phyloP scores from a whole-genome alignment of 2,113 vertebrate genomes.

The Origma solitaria region DNA sequence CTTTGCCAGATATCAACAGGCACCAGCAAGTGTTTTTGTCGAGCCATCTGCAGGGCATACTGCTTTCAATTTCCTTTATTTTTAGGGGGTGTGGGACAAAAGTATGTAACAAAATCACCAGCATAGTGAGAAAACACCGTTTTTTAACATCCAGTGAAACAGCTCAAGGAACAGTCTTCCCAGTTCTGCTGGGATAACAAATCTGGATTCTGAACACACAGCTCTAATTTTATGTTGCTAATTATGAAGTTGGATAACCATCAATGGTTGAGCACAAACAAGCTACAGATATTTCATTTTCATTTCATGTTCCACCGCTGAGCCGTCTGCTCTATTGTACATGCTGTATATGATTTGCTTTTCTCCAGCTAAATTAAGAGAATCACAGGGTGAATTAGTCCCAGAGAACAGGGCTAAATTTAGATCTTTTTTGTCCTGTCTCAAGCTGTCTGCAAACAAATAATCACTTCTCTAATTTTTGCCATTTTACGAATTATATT shows the following conservation, averaged over 20 bases:
- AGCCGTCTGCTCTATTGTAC: constrained; percentile 38
- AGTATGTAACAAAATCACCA: neutral
- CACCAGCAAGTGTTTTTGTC: neutral
- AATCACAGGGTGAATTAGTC: neutral
- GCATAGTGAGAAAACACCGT: neutral
- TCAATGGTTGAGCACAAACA: constrained; percentile 39
- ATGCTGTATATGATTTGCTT: constrained; percentile 12
- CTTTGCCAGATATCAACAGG: constrained; percentile 1
- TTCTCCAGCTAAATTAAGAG: constrained; percentile 33
- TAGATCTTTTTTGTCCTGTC: neutral
- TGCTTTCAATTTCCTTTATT: constrained; percentile 35
- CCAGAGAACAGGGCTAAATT: neutral
- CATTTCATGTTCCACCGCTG: constrained; percentile 27
- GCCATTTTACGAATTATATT: neutral
- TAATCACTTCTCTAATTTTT: neutral
- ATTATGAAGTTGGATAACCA: constrained; percentile 53
- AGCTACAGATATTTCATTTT: constrained; percentile 41
- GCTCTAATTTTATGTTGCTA: constrained; percentile 36
- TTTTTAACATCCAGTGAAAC: neutral
- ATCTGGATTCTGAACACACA: constrained; percentile 30
- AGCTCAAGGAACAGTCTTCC: constrained; percentile 3
- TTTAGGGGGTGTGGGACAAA: neutral
- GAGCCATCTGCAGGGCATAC: neutral
- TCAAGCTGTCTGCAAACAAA: constrained; percentile 23
- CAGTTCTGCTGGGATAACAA: neutral